Conservation (phyloP, 2,888 invertebrate genomes). For the Carcina quercana region DNA sequence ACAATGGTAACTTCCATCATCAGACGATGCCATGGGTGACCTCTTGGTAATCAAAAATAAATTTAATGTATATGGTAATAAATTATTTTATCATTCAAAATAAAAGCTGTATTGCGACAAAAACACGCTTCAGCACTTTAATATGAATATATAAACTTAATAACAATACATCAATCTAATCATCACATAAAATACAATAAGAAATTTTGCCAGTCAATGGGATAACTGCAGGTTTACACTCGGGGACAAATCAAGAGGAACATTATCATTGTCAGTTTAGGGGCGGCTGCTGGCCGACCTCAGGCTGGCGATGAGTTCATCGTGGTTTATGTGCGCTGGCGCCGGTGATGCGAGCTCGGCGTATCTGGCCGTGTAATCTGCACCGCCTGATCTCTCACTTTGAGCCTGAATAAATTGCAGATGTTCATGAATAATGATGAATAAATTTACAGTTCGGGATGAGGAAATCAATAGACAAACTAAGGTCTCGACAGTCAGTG, state of each 20-base stretch:
- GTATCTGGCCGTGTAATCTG: slow-evolving; percentile 40
- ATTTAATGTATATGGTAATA: no score
- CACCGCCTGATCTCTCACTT: slow-evolving; percentile 11
- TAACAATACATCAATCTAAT: background rate
- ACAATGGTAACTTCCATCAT: no score
- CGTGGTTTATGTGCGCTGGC: slow-evolving; percentile 35
- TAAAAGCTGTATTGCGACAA: slow-evolving; percentile 23
- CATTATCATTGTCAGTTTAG: background rate
- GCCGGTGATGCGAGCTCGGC: slow-evolving; percentile 48
- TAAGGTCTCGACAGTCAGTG: no score
- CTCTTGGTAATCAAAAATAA: no score
- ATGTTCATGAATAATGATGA: no score
- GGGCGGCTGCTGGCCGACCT: slow-evolving; percentile 22
- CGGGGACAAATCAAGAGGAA: background rate
- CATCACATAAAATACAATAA: background rate
- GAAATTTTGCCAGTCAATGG: slow-evolving; percentile 23
- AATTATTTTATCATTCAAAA: no score
- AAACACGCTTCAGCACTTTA: slow-evolving; percentile 37
- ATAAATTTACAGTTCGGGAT: no score
- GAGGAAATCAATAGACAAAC: no score
- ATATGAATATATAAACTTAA: slow-evolving; percentile 11
- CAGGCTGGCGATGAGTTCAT: slow-evolving; percentile 33
- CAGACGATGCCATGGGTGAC: no score
- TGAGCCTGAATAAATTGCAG: no score
- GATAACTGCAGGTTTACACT: slow-evolving; percentile 9